Evolutionary conservation across 2,888 invertebrate genomes (phyloP).

Genomic region (Cordilura impudica): DNA sequence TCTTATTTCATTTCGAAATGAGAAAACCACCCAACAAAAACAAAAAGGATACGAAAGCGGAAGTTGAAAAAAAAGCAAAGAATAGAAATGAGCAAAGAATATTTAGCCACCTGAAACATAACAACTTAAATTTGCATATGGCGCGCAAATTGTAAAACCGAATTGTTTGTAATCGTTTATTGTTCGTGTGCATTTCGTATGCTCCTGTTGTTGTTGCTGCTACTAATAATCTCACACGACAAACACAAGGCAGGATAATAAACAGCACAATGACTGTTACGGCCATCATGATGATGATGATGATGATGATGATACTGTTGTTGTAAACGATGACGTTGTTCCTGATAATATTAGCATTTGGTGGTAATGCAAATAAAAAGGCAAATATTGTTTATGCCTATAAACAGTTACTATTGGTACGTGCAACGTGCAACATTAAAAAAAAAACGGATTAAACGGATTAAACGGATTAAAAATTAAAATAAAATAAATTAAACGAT

Average conservation of each 20-base stretch:
- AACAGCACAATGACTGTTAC: conserved; percentile 23
- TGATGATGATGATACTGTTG: not conserved
- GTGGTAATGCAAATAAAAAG: conserved; percentile 63
- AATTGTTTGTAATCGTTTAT: conserved; percentile 66
- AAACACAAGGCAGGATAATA: conserved; percentile 50
- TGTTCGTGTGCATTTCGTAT: conserved; percentile 62
- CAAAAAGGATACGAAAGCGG: conserved; percentile 41
- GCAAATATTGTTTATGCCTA: conserved; percentile 61
- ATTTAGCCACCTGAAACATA: conserved; percentile 43
- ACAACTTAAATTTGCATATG: conserved; percentile 59
- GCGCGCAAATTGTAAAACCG: conserved; percentile 59
- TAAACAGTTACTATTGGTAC: conserved; percentile 65
- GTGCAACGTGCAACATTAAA: conserved; percentile 52
- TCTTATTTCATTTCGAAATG: conserved; percentile 6
- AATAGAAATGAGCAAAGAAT: conserved; percentile 48
- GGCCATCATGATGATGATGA: not conserved
- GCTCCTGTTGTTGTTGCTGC: conserved; percentile 31
- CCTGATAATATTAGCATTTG: conserved; percentile 59
- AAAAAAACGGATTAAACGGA: conserved; percentile 12
- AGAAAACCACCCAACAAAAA: conserved; percentile 33
- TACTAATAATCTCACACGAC: conserved; percentile 62
- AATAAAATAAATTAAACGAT: not conserved
- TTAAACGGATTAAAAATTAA: conserved; percentile 9
- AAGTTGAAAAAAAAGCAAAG: conserved; percentile 21
- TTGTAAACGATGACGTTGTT: conserved; percentile 8